Evolutionary conservation across 2,113 vertebrate species (phyloP), one percentile per base, ranked within the genome.

Genomic region (Pangasianodon hypophthalmus): DNA sequence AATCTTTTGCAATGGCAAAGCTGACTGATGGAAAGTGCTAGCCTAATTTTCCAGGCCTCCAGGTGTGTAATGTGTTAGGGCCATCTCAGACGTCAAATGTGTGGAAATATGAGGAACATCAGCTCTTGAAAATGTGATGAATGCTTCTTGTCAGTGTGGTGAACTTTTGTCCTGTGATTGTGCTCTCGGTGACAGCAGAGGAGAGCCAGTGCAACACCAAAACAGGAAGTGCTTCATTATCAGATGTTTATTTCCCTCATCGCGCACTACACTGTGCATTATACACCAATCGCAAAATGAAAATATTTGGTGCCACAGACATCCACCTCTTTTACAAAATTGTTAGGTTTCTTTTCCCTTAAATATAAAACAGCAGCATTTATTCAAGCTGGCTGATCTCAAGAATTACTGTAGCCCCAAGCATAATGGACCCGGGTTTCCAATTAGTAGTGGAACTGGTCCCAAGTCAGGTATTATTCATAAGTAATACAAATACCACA

Each of bases 211-310:
- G 94, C 92, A 92, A 95, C 95, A 95, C 93, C 94, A 96, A 88
- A 96, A 96, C 96, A 96, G 96, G 96, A 96, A 96, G 91, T 37
- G 13, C 93, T 94, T 95, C 90, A 91, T 94, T 93, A 95, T 95
- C 94, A 84, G 92, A 95, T 95, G 95, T 95, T 96, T 96, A 95
- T 94, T 94, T 92, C 91, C 52, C 84, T 95, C 94, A 94, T 95
- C 92, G 92, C 91, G 91, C 89, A 91, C 86, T 87, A 92, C 88
- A 90, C 84, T 85, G 87, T 90, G 81, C 81, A 92, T 85, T 71
- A 92, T 89, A 91, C 87, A 52, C 84, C 32, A 21, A 89, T 87
- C 41, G 84, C 77, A 77, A 87, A 92, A 84, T 81, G 37, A 67
- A 62, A 54, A 50, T 7, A 41, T 48, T 44, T 50, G n/a, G 37